phyloP scores from a whole-genome alignment of 2,888 invertebrate species.

The Sinopyrophorus schimmeli region DNA sequence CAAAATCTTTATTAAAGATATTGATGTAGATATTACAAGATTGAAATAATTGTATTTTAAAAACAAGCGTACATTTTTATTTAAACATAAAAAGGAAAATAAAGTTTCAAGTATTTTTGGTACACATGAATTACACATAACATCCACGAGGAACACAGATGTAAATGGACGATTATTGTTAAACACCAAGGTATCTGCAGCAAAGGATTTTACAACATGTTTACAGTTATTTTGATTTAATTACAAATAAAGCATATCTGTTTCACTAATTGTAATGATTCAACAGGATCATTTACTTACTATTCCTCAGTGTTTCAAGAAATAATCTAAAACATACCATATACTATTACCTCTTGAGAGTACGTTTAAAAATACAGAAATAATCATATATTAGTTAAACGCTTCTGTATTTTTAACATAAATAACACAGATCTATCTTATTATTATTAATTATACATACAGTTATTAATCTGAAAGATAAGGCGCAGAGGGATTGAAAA shows the following conservation, averaged over 20 bases:
- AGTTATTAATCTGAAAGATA: constrained; percentile 25
- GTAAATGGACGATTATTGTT: constrained; percentile 29
- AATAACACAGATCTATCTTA: constrained; percentile 30
- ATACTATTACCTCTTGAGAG: constrained; percentile 1
- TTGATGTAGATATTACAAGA: too few relatives aligned
- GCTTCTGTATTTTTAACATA: constrained; percentile 16
- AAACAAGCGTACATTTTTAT: constrained; percentile 16
- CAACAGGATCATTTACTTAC: background rate
- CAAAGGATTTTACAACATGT: background rate
- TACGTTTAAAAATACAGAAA: constrained; percentile 8
- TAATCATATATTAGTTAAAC: background rate
- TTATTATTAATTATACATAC: constrained; percentile 23
- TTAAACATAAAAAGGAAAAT: constrained; percentile 18
- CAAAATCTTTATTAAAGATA: too few relatives aligned
- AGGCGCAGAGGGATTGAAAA: constrained; percentile 30
- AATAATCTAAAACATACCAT: constrained; percentile 1
- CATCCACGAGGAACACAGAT: constrained; percentile 40
- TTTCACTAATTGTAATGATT: background rate
- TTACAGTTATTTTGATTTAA: background rate
- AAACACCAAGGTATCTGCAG: constrained; percentile 15
- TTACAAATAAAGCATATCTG: background rate
- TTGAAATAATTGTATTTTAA: constrained; percentile 16
- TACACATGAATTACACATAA: constrained; percentile 40
- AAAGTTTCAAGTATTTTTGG: constrained; percentile 33
- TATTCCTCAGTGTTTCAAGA: constrained; percentile 8